phyloP scores from a whole-genome alignment of 2,888 invertebrate species.

The Euplagia quadripunctaria region DNA sequence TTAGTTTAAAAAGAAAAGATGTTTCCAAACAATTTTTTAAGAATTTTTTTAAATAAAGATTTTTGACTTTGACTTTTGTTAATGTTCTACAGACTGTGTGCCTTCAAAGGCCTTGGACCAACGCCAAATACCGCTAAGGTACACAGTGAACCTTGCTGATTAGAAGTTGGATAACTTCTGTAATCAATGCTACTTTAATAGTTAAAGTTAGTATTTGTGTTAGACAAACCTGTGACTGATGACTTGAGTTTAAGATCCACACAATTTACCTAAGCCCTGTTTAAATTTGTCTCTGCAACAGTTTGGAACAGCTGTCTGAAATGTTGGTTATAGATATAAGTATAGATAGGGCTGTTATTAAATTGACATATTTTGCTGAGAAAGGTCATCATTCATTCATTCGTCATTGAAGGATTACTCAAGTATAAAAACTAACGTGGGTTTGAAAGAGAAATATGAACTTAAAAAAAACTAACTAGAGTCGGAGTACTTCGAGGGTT shows the following conservation, averaged over 20 bases:
- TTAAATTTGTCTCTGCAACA: not conserved
- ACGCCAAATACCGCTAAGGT: slow-evolving; percentile 1
- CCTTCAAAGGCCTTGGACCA: not conserved
- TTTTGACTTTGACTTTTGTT: no score
- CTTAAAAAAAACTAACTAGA: no score
- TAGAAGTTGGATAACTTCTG: slow-evolving; percentile 36
- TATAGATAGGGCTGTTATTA: not conserved
- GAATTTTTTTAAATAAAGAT: no score
- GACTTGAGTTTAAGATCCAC: slow-evolving; percentile 17
- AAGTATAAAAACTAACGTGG: no score
- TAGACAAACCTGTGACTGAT: slow-evolving; percentile 29
- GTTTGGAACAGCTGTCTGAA: not conserved
- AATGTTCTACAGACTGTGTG: not conserved
- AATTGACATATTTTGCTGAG: not conserved
- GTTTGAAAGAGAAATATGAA: no score
- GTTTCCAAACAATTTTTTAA: no score
- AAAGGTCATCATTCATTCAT: not conserved
- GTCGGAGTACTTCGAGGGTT: no score
- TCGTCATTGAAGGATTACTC: not conserved
- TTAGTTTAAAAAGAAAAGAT: no score
- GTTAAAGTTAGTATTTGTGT: slow-evolving; percentile 44
- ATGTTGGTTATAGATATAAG: not conserved
- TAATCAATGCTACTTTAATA: slow-evolving; percentile 45
- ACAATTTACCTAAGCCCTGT: slow-evolving; percentile 1
- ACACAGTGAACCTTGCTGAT: slow-evolving; percentile 25